These are phyloP conservation scores for Takifugu rubripes DNA, from an alignment of 2,797 vertebrate species.

Conservation along the genomic window DNA sequence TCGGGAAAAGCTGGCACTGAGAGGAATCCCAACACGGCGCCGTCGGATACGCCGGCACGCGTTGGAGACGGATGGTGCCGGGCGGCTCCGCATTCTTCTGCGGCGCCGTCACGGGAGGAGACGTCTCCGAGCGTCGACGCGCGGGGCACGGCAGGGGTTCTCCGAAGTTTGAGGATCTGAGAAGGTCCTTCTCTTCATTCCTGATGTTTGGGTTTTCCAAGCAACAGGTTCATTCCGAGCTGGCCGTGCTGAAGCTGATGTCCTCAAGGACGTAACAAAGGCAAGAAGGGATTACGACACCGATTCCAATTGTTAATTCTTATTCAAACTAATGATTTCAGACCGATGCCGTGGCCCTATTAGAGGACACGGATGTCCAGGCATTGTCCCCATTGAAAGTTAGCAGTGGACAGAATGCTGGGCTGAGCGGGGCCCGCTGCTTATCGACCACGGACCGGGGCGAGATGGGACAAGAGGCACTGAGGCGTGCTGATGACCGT, in stretches of 20 bases:
- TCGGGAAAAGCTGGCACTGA: slow-evolving; percentile 36
- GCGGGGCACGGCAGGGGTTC: slow-evolving; percentile 5
- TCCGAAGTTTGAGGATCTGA: background rate
- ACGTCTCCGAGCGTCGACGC: slow-evolving; percentile 8
- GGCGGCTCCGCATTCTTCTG: background rate
- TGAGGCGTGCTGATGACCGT: slow-evolving; percentile 59
- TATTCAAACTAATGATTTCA: no score
- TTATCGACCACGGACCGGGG: slow-evolving; percentile 57
- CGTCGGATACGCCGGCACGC: slow-evolving; percentile 9
- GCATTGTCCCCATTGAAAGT: slow-evolving; percentile 37
- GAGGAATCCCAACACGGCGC: slow-evolving; percentile 31
- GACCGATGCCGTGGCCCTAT: no score
- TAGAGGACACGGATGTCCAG: slow-evolving; percentile 5
- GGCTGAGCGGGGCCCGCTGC: slow-evolving; percentile 27
- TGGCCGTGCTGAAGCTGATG: background rate
- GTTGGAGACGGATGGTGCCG: slow-evolving; percentile 7
- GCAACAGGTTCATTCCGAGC: background rate
- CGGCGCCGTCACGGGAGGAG: background rate
- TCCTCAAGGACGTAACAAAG: no score
- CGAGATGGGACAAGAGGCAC: slow-evolving; percentile 49
- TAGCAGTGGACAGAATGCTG: slow-evolving; percentile 30
- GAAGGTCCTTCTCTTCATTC: background rate
- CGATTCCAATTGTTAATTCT: no score
- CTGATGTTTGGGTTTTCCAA: background rate
- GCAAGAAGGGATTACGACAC: no score